A percentile compares a stretch with the other conserved stretches of the same genome.
Evolutionary conservation across 2,888 invertebrate species (phyloP).

Genomic region (Aphrophora alni): DNA sequence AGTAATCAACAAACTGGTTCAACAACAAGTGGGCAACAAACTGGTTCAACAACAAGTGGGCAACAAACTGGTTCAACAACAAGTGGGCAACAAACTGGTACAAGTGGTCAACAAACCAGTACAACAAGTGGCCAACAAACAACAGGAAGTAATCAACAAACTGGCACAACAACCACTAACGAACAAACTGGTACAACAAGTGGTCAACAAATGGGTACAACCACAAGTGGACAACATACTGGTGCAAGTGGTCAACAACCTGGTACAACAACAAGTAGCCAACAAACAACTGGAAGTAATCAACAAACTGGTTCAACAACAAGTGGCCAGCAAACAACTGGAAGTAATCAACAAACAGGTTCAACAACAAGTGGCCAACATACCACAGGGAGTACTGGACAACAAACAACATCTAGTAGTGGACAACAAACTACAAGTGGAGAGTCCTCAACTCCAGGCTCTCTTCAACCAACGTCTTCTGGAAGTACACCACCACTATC

Average conservation of each 20-base stretch:
- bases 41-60: conserved; percentile 20
- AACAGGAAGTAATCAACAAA: conserved; percentile 15
- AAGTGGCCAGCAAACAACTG: conserved; percentile 41
- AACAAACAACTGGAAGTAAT: conserved; percentile 37
- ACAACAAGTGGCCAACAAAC: not conserved
- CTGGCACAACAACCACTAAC: conserved; percentile 15
- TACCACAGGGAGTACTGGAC: not conserved
- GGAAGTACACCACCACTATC: conserved; percentile 14
- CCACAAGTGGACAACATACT: conserved; percentile 41
- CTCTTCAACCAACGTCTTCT: conserved; percentile 36
- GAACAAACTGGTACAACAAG: conserved; percentile 25
- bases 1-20: conserved; percentile 38
- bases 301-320: conserved; percentile 43
- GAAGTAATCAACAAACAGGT: conserved; percentile 40
- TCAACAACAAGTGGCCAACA: conserved; percentile 27
- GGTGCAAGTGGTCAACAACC: conserved; percentile 39
- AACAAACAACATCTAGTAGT: conserved; percentile 37
- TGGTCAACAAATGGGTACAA: conserved; percentile 36
- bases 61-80: conserved; percentile 40
- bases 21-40: conserved; percentile 29
- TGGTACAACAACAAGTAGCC: conserved; percentile 37
- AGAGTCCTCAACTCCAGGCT: conserved; percentile 45
- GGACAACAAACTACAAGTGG: conserved; percentile 40
- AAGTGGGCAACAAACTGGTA: conserved; percentile 39
- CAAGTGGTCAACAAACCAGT: conserved; percentile 33